Percentiles rank a stretch among this genome's conserved stretches.
These are phyloP conservation scores for Heterohyrax brucei DNA, from an alignment of 2,797 vertebrate genomes.

Conservation along the genomic window DNA sequence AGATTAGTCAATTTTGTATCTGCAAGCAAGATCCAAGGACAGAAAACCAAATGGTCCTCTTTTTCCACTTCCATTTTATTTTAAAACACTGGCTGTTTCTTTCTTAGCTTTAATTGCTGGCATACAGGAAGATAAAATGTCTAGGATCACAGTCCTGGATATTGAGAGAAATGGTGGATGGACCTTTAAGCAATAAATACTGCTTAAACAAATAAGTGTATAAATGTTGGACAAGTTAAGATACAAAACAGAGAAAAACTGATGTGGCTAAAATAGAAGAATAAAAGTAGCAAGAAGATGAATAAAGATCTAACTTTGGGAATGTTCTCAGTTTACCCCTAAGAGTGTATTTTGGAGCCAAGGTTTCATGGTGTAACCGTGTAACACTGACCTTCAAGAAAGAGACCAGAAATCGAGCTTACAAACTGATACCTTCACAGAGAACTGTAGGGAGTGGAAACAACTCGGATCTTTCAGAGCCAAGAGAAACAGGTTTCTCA, in stretches of 20 bases:
- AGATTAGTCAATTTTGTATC: constrained; percentile 17
- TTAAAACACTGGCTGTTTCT: constrained; percentile 47
- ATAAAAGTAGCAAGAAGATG: not conserved
- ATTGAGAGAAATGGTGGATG: constrained; percentile 14
- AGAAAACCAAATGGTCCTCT: constrained; percentile 16
- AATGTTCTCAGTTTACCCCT: not conserved
- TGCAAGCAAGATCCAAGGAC: not conserved
- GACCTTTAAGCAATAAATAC: constrained; percentile 27
- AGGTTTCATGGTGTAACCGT: not conserved
- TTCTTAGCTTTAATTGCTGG: constrained; percentile 64
- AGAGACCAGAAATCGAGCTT: constrained; percentile 43
- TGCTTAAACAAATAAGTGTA: constrained; percentile 14
- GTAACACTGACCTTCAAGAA: not conserved
- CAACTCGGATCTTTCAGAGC: not conserved
- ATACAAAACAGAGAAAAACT: constrained; percentile 25
- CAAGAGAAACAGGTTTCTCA: not conserved
- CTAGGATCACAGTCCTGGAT: not conserved
- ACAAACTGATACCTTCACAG: not conserved
- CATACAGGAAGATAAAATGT: constrained; percentile 69
- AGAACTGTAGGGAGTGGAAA: not conserved
- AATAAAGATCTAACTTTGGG: constrained; percentile 1
- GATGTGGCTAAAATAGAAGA: not conserved
- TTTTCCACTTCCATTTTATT: constrained; percentile 41
- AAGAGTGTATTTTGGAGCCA: constrained; percentile 17
- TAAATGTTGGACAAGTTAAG: constrained; percentile 40